Evolutionary conservation across 2,888 invertebrate species (phyloP).

Genomic region (Euplexia lucipara): DNA sequence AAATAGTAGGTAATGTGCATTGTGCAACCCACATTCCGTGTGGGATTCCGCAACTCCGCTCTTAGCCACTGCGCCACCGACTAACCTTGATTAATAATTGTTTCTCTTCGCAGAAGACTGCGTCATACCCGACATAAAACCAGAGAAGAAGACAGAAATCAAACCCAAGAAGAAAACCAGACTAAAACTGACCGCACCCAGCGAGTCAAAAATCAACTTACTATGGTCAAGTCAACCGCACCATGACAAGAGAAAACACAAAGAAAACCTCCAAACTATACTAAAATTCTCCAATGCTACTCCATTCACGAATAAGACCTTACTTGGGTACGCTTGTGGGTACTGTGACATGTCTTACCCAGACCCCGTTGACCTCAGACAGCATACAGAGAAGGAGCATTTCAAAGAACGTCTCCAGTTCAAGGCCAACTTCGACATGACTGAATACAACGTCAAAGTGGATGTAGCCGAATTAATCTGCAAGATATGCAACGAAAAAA

Average conservation of each 20-base stretch:
- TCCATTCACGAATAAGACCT: slow-evolving; percentile 80
- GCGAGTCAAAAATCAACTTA: slow-evolving; percentile 67
- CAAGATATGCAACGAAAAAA: slow-evolving; percentile 71
- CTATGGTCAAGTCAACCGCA: slow-evolving; percentile 66
- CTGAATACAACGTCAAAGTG: slow-evolving; percentile 77
- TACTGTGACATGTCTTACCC: slow-evolving; percentile 79
- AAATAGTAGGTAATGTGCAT: too few relatives aligned
- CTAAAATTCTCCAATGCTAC: slow-evolving; percentile 80
- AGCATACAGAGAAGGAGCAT: slow-evolving; percentile 72
- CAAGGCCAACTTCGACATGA: slow-evolving; percentile 75
- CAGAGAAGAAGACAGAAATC: slow-evolving; percentile 54
- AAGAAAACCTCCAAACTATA: slow-evolving; percentile 78
- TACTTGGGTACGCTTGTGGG: slow-evolving; percentile 80
- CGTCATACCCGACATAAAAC: slow-evolving; percentile 64
- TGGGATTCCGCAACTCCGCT: too few relatives aligned
- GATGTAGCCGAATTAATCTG: slow-evolving; percentile 77
- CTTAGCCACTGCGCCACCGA: too few relatives aligned
- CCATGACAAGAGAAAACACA: slow-evolving; percentile 77
- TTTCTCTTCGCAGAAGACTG: slow-evolving; percentile 69
- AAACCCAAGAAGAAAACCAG: slow-evolving; percentile 57
- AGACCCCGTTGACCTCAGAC: slow-evolving; percentile 77
- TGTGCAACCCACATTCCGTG: too few relatives aligned
- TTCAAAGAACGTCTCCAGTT: slow-evolving; percentile 73
- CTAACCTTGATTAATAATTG: too few relatives aligned
- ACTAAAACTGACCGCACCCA: slow-evolving; percentile 65